Evolutionary conservation across 2,888 invertebrate genomes (phyloP).

Genomic region (Caenorhabditis sinica): DNA sequence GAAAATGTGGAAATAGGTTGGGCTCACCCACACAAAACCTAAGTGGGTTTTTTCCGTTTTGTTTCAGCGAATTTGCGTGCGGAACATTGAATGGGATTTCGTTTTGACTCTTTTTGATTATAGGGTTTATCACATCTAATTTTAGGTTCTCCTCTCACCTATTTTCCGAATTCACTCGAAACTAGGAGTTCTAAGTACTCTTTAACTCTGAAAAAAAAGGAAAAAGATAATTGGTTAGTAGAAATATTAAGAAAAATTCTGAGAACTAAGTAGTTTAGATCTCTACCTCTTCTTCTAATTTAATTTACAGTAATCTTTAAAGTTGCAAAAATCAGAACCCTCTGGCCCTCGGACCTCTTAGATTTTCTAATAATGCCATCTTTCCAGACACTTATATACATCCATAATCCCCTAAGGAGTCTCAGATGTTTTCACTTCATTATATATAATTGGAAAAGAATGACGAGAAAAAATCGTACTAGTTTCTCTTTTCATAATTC

Average conservation of each 20-base stretch:
- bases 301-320: no score
- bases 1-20: background rate
- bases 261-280: background rate
- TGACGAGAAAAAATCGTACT: slow-evolving; percentile 38
- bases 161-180: background rate
- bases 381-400: slow-evolving; percentile 1
- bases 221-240: slow-evolving; percentile 18
- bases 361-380: background rate
- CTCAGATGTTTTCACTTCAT: slow-evolving; percentile 37
- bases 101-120: background rate
- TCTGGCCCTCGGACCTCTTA: background rate
- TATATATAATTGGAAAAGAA: slow-evolving; percentile 38
- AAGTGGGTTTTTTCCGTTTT: background rate
- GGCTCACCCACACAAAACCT: background rate
- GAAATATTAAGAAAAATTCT: background rate
- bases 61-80: background rate
- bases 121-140: background rate
- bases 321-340: background rate
- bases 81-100: background rate
- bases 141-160: background rate
- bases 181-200: background rate
- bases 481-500: slow-evolving; percentile 18
- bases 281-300: no score
- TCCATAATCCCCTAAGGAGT: slow-evolving; percentile 6
- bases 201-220: background rate